phyloP scores from a whole-genome alignment of 2,113 vertebrate species.

The Peromyscus polionotus region DNA sequence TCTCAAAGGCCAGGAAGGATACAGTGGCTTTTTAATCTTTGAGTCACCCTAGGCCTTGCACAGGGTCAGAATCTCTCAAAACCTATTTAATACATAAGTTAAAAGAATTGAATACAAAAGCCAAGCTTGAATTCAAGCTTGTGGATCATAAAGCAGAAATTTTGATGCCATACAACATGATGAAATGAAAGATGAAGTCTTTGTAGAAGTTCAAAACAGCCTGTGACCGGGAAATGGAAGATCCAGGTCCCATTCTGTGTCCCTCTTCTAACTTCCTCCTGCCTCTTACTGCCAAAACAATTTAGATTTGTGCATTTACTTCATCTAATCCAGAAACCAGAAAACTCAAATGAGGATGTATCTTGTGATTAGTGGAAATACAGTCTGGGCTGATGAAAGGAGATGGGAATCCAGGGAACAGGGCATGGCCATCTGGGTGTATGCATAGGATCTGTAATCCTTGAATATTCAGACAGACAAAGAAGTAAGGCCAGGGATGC shows the following conservation, averaged over 20 bases:
- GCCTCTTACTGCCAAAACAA: constrained; percentile 37
- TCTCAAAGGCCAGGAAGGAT: constrained; percentile 37
- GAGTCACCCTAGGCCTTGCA: constrained; percentile 40
- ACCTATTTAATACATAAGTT: constrained; percentile 69
- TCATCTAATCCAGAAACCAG: not conserved
- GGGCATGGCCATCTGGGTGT: not conserved
- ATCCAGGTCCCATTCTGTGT: not conserved
- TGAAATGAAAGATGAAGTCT: constrained; percentile 3
- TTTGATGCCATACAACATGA: not conserved
- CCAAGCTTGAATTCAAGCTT: constrained; percentile 22
- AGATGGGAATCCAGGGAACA: not conserved
- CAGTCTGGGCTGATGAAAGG: not conserved
- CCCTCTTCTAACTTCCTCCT: constrained; percentile 40
- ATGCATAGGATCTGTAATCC: not conserved
- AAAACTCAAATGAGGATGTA: not conserved
- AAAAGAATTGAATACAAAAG: constrained; percentile 50
- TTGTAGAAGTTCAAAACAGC: constrained; percentile 27
- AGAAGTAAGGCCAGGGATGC: fast-evolving
- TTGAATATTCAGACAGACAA: not conserved
- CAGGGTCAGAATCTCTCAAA: constrained; percentile 46
- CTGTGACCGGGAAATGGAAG: not conserved
- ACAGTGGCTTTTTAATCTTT: constrained; percentile 59
- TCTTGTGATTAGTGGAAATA: no score
- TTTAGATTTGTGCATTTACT: constrained; percentile 25
- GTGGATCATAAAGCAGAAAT: not conserved